Evolutionary conservation across 2,888 invertebrate species (phyloP), one percentile per base, ranked within the genome.

Genomic region (Charanyca ferruginea): DNA sequence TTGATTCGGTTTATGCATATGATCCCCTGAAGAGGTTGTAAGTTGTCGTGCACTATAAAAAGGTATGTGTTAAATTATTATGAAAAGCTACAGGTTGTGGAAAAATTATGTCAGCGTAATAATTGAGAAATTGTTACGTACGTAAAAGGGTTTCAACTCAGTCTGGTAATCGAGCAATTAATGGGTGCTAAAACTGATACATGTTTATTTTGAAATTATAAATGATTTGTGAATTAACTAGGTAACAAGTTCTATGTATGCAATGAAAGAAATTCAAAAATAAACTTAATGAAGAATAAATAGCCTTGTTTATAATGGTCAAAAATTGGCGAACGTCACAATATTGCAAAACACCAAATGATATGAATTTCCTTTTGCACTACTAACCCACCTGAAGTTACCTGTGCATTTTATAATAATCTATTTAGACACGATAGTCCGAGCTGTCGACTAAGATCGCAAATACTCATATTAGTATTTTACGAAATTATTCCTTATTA

Each of bases 301-400:
- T 41, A 22, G 48, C 18, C 38, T 25, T 44, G 22, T 20, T 20
- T 11, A 13, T 18, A 13, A n/a, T 53, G 32, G 11, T 32, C 11
- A 32, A n/a, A 35, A 51, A 16, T 54, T 18, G 20, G 44, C 16
- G 23, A 20, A 55, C 0, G 8, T 38, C 11, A 16, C 16, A 64
- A 48, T 41, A 42, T 52, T 42, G 22, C 28, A 49, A 59, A 44
- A 74, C 73, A 72, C 66, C 61, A 66, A 54, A 53, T 22, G 25
- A 57, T 13, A 65, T 60, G 22, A 25, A 54, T 62, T 47, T 60
- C 32, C 48, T 66, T 45, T 61, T 49, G 44, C 6, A 60, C 45
- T 67, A 79, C 55, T 52, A 54, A 86, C 87, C 86, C 84, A 86
- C 86, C 87, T 87, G 83, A 62, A 6, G 48, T 86, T 87, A 86